Base-by-base conservation (phyloP, 2,888 invertebrate species). In the Mesoligia furuncula region DNA sequence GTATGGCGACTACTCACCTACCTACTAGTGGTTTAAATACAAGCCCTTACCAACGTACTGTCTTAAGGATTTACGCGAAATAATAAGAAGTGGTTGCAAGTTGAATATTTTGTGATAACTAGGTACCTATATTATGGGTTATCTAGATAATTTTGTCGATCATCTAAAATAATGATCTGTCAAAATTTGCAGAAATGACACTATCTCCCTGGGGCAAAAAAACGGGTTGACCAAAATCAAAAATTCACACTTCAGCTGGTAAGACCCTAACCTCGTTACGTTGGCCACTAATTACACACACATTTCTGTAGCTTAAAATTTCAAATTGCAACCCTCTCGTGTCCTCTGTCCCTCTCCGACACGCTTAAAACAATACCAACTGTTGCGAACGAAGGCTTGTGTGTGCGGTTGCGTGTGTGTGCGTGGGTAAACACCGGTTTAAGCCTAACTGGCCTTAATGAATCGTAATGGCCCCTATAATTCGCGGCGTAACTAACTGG, bases 401-500 rank as follows among this genome's bases (percentile, higher is more conserved):
- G 93, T 92, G 91, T 77, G 89, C 79, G 74, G 74, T 67, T 83
- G 86, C 66, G 84, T 79, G 36, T 86, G 96, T 96, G 95, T 96
- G 96, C 91, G 96, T 96, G 95, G 91, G 96, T 95, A 97, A 97
- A 97, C 96, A 97, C 96, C 96, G 95, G 96, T 96, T 97, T 96
- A 97, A 97, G 96, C 97, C 96, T 97, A 97, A 97, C 97, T 96
- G 97, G 96, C 97, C 96, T 97, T 97, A 97, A 97, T 97, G 97
- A 97, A 97, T 97, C 97, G 97, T 97, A 97, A 97, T 97, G 97
- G 97, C 96, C 97, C 96, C 97, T 97, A 97, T 97, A 97, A 97
- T 97, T 97, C 96, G 97, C 96, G 96, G 96, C 96, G 96, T 96
- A 97, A 97, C 97, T 97, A 97, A 97, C 96, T 96, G 96, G 95